phyloP scores from a whole-genome alignment of 2,797 vertebrate genomes.

The Malacoctenus gilli region DNA sequence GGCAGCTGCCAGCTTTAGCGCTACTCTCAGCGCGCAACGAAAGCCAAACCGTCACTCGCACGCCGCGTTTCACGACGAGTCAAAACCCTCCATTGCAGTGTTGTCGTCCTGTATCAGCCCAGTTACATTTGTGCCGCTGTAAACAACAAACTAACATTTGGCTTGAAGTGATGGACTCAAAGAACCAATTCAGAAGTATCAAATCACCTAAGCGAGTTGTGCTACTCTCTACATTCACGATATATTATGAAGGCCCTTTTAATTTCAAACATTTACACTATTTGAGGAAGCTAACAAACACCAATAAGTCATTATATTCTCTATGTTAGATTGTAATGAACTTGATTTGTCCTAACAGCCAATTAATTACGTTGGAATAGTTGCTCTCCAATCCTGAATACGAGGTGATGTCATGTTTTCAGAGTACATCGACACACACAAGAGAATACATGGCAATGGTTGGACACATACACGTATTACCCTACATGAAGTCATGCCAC shows the following conservation, averaged over 20 bases:
- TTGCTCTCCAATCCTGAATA: constrained; percentile 40
- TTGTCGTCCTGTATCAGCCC: constrained; percentile 21
- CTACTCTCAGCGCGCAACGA: constrained; percentile 22
- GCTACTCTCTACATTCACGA: constrained; percentile 46
- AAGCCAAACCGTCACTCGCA: constrained; percentile 23
- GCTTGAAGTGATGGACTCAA: constrained; percentile 30
- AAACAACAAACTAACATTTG: too few relatives aligned
- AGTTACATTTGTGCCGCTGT: too few relatives aligned
- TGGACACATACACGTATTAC: constrained; percentile 53
- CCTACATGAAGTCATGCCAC: constrained; percentile 67
- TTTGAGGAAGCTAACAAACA: constrained; percentile 37
- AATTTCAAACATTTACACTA: constrained; percentile 19
- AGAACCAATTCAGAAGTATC: constrained; percentile 12
- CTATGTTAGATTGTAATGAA: constrained; percentile 17
- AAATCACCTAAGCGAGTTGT: constrained; percentile 31
- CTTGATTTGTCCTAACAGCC: constrained; percentile 28
- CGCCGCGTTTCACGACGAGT: too few relatives aligned
- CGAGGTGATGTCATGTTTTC: constrained; percentile 36
- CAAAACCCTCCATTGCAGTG: neutral
- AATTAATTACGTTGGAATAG: constrained; percentile 32
- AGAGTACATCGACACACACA: constrained; percentile 39
- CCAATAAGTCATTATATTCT: neutral
- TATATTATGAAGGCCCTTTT: constrained; percentile 22
- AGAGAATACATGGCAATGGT: constrained; percentile 44
- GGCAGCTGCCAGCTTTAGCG: constrained; percentile 27